A percentile compares a stretch with the other conserved stretches of the same genome.
These are phyloP conservation scores for Monomorium pharaonis DNA, from an alignment of 1,140 invertebrate species.

Conservation along the genomic window DNA sequence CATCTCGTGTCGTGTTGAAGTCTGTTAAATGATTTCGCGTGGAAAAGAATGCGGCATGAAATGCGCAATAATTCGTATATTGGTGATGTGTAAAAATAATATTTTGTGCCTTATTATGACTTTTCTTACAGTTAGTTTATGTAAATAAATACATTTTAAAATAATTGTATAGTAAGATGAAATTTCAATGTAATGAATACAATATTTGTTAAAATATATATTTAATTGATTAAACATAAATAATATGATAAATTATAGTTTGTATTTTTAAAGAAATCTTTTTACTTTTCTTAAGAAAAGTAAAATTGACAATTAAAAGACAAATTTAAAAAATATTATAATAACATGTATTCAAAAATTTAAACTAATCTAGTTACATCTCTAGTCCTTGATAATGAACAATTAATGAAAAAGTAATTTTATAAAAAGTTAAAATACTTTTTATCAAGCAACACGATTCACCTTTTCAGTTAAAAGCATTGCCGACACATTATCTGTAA, in stretches of 20 bases:
- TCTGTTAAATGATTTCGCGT: slow-evolving; percentile 6
- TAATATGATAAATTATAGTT: not conserved
- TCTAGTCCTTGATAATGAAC: not conserved
- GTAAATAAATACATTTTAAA: not conserved
- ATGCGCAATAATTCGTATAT: not conserved
- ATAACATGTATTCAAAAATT: not conserved
- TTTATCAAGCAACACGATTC: not conserved
- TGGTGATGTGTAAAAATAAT: not conserved
- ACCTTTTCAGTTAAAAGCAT: slow-evolving; percentile 3
- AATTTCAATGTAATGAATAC: not conserved
- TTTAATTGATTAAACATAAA: not conserved
- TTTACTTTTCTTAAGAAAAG: not conserved
- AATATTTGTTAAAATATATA: not conserved
- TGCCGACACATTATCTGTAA: slow-evolving; percentile 13
- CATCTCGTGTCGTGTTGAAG: not conserved
- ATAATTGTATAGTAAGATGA: not conserved
- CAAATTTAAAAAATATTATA: not conserved
- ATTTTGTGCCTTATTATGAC: not conserved
- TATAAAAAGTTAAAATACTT: not conserved
- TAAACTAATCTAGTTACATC: not conserved
- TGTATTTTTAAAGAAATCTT: not conserved
- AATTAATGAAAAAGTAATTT: slow-evolving; percentile 5
- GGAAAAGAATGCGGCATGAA: not conserved
- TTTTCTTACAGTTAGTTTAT: not conserved
- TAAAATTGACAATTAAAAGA: not conserved